Evolutionary conservation across 2,888 invertebrate species (phyloP).

Genomic region (Carpatolechia fugitivella): DNA sequence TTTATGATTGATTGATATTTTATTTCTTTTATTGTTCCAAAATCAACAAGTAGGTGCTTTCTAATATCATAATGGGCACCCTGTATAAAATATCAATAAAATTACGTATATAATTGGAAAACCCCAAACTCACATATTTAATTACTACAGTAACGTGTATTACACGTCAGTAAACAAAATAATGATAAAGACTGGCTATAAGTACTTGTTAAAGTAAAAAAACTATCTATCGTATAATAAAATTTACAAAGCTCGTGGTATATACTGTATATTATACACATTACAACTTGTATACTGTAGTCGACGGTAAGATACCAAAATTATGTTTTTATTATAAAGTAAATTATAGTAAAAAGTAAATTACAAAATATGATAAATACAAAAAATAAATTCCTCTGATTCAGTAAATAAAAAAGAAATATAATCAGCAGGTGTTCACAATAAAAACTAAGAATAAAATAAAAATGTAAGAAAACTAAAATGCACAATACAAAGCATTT

Average conservation of each 20-base stretch:
- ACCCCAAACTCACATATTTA: neutral
- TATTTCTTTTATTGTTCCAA: too few relatives aligned
- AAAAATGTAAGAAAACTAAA: too few relatives aligned
- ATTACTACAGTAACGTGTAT: neutral
- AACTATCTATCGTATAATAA: constrained; percentile 49
- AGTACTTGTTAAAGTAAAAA: constrained; percentile 43
- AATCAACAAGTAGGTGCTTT: neutral
- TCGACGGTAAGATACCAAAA: constrained; percentile 1
- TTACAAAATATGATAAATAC: too few relatives aligned
- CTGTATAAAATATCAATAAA: constrained; percentile 7
- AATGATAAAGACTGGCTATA: neutral
- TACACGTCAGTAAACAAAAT: neutral
- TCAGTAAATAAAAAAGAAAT: too few relatives aligned
- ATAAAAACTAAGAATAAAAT: too few relatives aligned
- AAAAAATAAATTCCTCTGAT: too few relatives aligned
- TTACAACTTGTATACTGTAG: neutral
- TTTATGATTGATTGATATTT: neutral
- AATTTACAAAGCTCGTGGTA: constrained; percentile 59
- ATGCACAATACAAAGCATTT: too few relatives aligned
- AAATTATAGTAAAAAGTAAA: neutral
- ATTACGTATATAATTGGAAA: constrained; percentile 9
- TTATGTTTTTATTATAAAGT: neutral
- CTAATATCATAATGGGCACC: neutral
- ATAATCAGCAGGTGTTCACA: too few relatives aligned
- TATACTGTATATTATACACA: constrained; percentile 14